Evolutionary conservation across 2,888 invertebrate species (phyloP).

Genomic region (Conchocele bisecta): DNA sequence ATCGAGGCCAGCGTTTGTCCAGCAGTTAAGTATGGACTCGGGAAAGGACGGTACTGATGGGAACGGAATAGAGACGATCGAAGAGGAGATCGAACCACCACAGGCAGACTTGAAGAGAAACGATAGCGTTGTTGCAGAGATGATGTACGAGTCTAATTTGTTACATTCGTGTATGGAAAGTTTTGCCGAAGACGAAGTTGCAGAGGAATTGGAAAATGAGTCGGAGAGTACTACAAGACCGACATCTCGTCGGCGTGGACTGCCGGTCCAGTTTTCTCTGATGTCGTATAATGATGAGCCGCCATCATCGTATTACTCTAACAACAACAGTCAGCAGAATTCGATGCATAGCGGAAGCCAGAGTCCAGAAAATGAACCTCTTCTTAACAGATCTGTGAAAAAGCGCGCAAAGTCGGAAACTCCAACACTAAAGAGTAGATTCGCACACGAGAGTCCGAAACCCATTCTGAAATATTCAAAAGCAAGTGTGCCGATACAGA

Average conservation of each 20-base stretch:
- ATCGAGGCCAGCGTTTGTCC: conserved; percentile 8
- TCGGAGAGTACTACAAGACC: conserved; percentile 22
- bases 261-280: conserved; percentile 37
- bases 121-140: conserved; percentile 74
- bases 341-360: background rate
- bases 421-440: too few relatives aligned
- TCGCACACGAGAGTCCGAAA: background rate
- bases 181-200: conserved; percentile 57
- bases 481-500: background rate
- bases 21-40: conserved; percentile 35
- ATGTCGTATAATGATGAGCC: background rate
- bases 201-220: conserved; percentile 37
- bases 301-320: background rate
- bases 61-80: conserved; percentile 20
- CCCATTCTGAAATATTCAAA: conserved; percentile 29
- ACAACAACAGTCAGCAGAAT: conserved; percentile 2
- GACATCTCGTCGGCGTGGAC: background rate
- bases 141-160: conserved; percentile 72
- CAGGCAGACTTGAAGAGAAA: conserved; percentile 53
- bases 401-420: background rate
- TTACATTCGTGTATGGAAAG: conserved; percentile 71
- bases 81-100: conserved; percentile 20
- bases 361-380: conserved; percentile 27
- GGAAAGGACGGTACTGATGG: conserved; percentile 9
- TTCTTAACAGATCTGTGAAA: background rate